Base-by-base conservation (phyloP, 1,140 invertebrate species). In the Mizuhopecten yessoensis region DNA sequence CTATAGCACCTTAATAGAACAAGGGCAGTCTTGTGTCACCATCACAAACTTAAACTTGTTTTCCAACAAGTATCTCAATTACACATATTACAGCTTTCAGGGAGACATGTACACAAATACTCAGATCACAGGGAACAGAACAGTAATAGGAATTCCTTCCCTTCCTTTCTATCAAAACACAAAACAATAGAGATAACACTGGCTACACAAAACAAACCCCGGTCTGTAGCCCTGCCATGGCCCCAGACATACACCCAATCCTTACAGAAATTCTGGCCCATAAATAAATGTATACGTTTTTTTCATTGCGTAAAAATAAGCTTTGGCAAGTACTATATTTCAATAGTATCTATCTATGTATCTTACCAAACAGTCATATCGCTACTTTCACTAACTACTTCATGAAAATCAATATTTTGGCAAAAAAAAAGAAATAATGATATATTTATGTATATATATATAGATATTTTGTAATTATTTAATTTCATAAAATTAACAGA, bases 241-340 rank as follows among this genome's bases (percentile, higher is more conserved):
- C 57, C 57, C 57, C 57, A 29, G 57, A 75, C 57, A 75, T 29
- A 75, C n/a, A 75, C 57, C 57, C 23, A 9, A 75, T 29, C n/a
- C n/a, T n/a, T n/a, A 75, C 57, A 75, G n/a, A 29, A 75, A 75
- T 75, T 75, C 57, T 75, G 57, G 57, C 57, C 57, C 57, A 75
- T 75, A 75, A 75, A 75, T 75, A 75, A 75, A 75, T 75, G 57
- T 75, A 29, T n/a, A 75, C 29, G 13, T 39, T n/a, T 49, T 75
- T 75, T 29, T 75, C 57, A 75, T 75, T 75, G 57, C 57, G 57
- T 75, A 75, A 75, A 75, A 75, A 75, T 75, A 75, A 29, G 57
- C 57, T 75, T 75, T 75, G 57, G 57, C 57, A 75, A 75, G 57
- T 75, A 75, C 57, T 29, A n/a, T 29, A 75, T 75, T 75, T 75